Percentiles rank a stretch among this genome's conserved stretches.
These are phyloP conservation scores for Drosophila kambysellisi DNA, from an alignment of 2,888 invertebrate genomes.

Conservation along the genomic window DNA sequence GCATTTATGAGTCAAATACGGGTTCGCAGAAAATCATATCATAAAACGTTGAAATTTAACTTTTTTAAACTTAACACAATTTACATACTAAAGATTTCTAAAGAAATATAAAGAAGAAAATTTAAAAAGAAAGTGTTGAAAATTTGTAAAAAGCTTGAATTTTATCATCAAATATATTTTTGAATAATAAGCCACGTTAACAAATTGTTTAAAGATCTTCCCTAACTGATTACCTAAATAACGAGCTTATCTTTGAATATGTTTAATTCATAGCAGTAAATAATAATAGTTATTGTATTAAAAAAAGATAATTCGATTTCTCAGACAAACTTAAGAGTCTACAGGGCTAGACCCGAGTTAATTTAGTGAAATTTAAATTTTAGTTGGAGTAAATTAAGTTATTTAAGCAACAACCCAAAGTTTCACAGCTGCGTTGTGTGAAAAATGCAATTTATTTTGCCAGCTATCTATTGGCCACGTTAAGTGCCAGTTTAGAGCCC, in stretches of 20 bases:
- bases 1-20: constrained; percentile 3
- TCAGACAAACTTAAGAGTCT: too few relatives aligned
- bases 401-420: constrained; percentile 28
- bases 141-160: not conserved
- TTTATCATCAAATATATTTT: not conserved
- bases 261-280: not conserved
- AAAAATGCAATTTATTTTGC: constrained; percentile 52
- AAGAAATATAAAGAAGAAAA: not conserved
- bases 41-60: not conserved
- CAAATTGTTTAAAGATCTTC: not conserved
- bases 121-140: not conserved
- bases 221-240: not conserved
- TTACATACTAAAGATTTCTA: not conserved
- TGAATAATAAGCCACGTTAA: not conserved
- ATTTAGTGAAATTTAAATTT: not conserved
- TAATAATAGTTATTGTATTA: not conserved
- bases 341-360: not conserved
- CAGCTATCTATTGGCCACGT: constrained; percentile 47
- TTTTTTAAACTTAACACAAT: too few relatives aligned
- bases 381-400: constrained; percentile 11
- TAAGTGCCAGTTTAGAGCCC: constrained; percentile 48
- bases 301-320: too few relatives aligned
- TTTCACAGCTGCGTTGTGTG: constrained; percentile 29
- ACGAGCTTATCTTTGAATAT: not conserved
- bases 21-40: not conserved